Evolutionary conservation across 2,113 vertebrate genomes (phyloP), one percentile per base, ranked within the genome.

Genomic region (Tyto alba): DNA sequence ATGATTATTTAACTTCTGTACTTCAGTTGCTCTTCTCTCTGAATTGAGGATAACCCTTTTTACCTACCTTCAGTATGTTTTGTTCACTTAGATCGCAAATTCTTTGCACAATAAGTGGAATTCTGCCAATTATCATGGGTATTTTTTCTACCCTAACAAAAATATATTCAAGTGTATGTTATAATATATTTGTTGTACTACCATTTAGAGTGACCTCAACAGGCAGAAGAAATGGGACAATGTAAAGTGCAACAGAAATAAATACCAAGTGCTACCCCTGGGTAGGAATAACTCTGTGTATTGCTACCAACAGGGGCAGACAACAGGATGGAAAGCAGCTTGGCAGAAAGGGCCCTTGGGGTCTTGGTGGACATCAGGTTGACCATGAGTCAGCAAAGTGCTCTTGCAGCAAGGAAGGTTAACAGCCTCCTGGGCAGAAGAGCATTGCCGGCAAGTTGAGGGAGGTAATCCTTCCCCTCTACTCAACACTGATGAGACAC

Each of bases 291-390:
- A 16, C 14, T 66, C 34, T 27, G 25, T 34, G 10, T 18, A 43
- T 22, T 43, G 11, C 1, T 43, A 56, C 40, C 9, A 67, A 45
- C 18, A 26, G 6, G 1, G 6, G 1, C 4, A 4, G 11, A 3
- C 4, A 57, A 59, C 5, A 16, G 13, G 13, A 41, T 36, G 11
- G 27, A 59, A 17, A 57, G 3, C 5, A 76, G 7, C 32, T 68
- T 88, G 27, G 21, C 6, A 26, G 27, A 56, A 69, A 69, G 21
- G 55, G 23, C 22, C 12, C 16, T 29, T 62, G 48, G 6, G 13
- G 4, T 55, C 40, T 25, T 43, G 40, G 10, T 53, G 30, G 26
- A 41, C 38, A 56, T 26, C 7, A 64, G 60, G 47, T 10, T 48
- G 48, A n/a, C 13, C 19, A 16, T 14, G 20, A 68, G 21, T 10